Evolutionary conservation across 2,797 vertebrate genomes (phyloP), one percentile per base, ranked within the genome.

Genomic region (Enteromius viviparus): DNA sequence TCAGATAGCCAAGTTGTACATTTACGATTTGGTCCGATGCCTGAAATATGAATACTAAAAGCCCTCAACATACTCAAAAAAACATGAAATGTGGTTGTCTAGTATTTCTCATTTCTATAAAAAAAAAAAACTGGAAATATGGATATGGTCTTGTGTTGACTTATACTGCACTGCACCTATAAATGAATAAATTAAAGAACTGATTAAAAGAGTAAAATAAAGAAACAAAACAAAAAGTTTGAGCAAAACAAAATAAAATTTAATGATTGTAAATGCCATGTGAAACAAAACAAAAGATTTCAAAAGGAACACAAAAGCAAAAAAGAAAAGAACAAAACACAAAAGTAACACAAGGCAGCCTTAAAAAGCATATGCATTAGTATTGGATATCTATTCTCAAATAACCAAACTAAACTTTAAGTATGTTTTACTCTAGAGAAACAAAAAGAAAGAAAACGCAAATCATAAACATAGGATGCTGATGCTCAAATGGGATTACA

Each of bases 231-330:
- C 91, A 92, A 94, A 98, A 98, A 93, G 87, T 96, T 94, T 34
- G 94, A 94, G 95, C 95, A 96, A 99, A 99, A 98, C 92, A 92
- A 98, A 99, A 97, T 92, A 95, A 98, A 97, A 98, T 99, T 99
- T 99, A 98, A 99, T 98, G 95, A 95, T 97, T 96, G 93, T 95
- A 96, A 92, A 95, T 95, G 96, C 95, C 97, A 97, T 96, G 94
- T 94, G 94, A 97, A 98, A 98, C 93, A 94, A 97, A 97, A 96
- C 76, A 85, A 78, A 76, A 77, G 51, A 10, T 14, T 75, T 72
- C 69, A 91, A 92, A 75, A 74, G 64, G 74, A 85, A 94, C 92
- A 95, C 92, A 94, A 96, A 95, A 93, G 93, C 94, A 94, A 96
- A 86, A 32, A 92, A 93, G 81, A 89, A 88, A 81, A 89, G 88